Evolutionary conservation across 1,140 invertebrate species (phyloP), one percentile per base, ranked within the genome.

Genomic region (Eurosta solidaginis): DNA sequence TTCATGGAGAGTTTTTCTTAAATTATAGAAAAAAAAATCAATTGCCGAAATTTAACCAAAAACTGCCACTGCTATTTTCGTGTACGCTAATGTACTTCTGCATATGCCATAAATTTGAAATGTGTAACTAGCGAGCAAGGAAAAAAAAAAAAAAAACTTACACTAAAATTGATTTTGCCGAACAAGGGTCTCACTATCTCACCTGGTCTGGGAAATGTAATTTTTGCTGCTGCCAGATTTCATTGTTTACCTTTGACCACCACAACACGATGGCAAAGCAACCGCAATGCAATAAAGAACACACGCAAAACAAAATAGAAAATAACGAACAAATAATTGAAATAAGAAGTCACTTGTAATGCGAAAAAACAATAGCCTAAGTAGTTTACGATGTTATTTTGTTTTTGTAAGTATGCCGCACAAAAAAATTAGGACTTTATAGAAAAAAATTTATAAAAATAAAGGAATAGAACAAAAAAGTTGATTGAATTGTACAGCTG

Each of bases 241-340:
- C 33, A 59, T 59, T 59, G 54, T 68, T 22, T 10, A 12, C 5
- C 3, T 40, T n/a, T 68, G 59, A 68, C 59, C 59, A 68, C 33
- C 59, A 42, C 33, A 27, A 68, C 33, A 68, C 59, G 59, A 20
- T 7, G 59, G 33, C 7, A 22, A 20, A 68, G 40, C n/a, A 40
- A 68, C 59, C 59, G 59, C 59, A 68, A 68, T 68, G 1, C 59
- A 68, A 68, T 68, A 68, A 68, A 68, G n/a, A 40, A 68, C 33
- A 68, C 36, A 22, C 40, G 40, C n/a, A 40, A 68, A 68, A 36
- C 3, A 20, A 68, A 68, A 68, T 68, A 20, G 59, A 68, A 68
- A 68, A 68, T 42, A 68, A 68, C 59, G 36, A 68, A 68, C 17
- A 68, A 42, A 68, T 68, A 68, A 68, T 68, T 68, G 59, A 42